Evolutionary conservation across 2,888 invertebrate genomes (phyloP), one percentile per base, ranked within the genome.

Genomic region (Labia minor): DNA sequence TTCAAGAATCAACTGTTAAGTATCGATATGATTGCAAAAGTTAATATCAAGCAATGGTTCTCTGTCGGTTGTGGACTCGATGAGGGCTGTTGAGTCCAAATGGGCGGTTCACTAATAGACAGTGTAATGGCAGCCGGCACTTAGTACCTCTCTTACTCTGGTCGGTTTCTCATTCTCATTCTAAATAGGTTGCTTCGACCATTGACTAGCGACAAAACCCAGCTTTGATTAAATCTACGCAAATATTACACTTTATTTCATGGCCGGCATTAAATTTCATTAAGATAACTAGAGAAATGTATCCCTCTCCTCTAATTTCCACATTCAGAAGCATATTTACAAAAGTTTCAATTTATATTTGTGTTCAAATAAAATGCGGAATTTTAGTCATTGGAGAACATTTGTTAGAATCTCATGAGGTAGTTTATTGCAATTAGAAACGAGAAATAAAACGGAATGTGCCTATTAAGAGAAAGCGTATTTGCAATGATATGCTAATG

Each of bases 391-490:
- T 8, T n/a, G n/a, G 14, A 16, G 49, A 49, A n/a, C 14, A 49
- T 49, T 49, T 49, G 49, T 49, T 49, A 49, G 16, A 4, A 49
- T n/a, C 16, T 49, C 49, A 49, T 49, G 49, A 49, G 49, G n/a
- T n/a, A 49, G n/a, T n/a, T 49, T n/a, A 49, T 49, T n/a, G 49
- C 16, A 49, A 49, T 49, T 49, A 49, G 49, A 49, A 49, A 49
- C 16, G 14, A 49, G 49, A 16, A 49, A 49, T 49, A 49, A 49
- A 49, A 26, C 26, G 26, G 26, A 26, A 26, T 26, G 26, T 3
- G 26, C 26, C 26, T 26, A 26, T 26, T 26, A 26, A 26, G 26
- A 26, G 26, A 26, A 26, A 26, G 26, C 26, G 26, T 26, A 26
- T 26, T 26, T 26, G 26, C 26, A 26, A 26, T 26, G 26, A 26